These are phyloP conservation scores for Chlorospingus flavigularis DNA, from an alignment of 2,797 vertebrate species.

Conservation along the genomic window DNA sequence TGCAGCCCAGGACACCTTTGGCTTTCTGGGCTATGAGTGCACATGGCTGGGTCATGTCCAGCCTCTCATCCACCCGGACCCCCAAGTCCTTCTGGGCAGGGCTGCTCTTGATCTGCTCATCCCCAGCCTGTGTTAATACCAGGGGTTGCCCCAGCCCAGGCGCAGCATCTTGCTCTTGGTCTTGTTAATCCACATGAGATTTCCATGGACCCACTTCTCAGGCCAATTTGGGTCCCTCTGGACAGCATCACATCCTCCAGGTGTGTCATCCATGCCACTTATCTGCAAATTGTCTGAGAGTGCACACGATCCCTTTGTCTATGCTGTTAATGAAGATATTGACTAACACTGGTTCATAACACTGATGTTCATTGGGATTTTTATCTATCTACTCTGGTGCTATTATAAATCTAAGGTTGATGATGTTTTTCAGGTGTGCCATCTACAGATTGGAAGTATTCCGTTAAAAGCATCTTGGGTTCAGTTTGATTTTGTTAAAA, in stretches of 20 bases:
- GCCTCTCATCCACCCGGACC: not conserved
- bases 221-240: not conserved
- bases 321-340: not conserved
- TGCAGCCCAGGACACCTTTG: not conserved
- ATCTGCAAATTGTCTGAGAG: not conserved
- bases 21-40: not conserved
- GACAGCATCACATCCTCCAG: not conserved
- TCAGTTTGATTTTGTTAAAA: not conserved
- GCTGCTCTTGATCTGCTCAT: not conserved
- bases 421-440: not conserved
- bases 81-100: not conserved
- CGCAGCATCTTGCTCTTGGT: not conserved
- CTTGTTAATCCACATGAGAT: not conserved
- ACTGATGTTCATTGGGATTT: not conserved
- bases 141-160: accelerated
- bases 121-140: not conserved
- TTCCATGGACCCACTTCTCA: not conserved
- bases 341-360: not conserved
- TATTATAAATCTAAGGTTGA: not conserved
- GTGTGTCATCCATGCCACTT: not conserved
- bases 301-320: accelerated
- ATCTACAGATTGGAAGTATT: not conserved
- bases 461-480: not conserved
- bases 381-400: not conserved
- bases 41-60: not conserved